phyloP scores from a whole-genome alignment of 2,113 vertebrate genomes.

The Pollimyrus isidori region DNA sequence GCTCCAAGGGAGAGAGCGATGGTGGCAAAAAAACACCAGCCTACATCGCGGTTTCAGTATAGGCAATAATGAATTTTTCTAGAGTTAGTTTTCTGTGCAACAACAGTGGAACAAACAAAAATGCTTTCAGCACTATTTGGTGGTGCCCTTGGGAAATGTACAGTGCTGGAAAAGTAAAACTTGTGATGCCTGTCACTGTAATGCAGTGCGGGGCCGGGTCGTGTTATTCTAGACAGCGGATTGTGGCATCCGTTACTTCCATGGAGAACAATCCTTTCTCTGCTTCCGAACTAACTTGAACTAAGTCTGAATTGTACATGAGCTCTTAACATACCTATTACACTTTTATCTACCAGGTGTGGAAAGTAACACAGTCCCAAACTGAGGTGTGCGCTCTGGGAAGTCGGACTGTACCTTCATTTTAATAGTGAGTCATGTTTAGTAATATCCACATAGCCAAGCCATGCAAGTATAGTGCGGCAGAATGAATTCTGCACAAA shows the following conservation, averaged over 20 bases:
- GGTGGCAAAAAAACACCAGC: not conserved
- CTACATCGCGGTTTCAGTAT: not conserved
- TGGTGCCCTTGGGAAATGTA: not conserved
- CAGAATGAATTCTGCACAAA: not conserved
- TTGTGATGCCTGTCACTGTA: not conserved
- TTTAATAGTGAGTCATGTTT: not conserved
- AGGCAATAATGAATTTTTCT: not conserved
- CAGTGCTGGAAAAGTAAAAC: not conserved
- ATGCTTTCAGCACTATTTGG: not conserved
- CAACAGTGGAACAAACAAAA: not conserved
- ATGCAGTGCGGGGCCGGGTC: not conserved
- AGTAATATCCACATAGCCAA: not conserved
- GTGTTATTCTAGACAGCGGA: not conserved
- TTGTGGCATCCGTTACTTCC: constrained; percentile 5
- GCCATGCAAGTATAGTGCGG: not conserved
- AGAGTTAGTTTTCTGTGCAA: not conserved
- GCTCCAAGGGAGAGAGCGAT: not conserved
- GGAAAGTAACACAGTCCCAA: not conserved
- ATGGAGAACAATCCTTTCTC: not conserved
- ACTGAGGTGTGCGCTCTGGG: not conserved
- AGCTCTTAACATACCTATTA: not conserved
- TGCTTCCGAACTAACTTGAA: not conserved
- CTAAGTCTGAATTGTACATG: not conserved
- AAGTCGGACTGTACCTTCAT: not conserved
- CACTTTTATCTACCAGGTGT: not conserved